Evolutionary conservation across 2,113 vertebrate species (phyloP), one percentile per base, ranked within the genome.

Genomic region (Phalacrocorax pelagicus): DNA sequence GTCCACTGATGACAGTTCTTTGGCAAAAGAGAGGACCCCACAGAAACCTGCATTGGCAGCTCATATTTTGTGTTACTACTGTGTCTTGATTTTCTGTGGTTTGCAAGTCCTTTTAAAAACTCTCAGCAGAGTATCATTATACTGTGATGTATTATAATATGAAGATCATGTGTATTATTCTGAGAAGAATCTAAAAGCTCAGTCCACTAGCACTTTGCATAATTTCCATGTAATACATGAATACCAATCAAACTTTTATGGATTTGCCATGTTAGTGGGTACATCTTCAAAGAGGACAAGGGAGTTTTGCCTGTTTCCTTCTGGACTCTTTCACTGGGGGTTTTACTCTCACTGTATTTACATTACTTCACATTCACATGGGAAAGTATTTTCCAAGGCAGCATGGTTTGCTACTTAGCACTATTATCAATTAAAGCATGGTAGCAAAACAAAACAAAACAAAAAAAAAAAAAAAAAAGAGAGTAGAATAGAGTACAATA

Each of bases 11-110:
- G 98, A 98, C 97, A 98, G 93, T 4, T 98, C 97, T 95, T 96
- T 98, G 98, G 97, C 97, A 92, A 97, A 79, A 79, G 20, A 42
- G 47, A 92, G 67, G 97, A 97, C 95, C 96, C 77, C 96, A 98
- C 97, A 98, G 96, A 97, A 97, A 74, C 54, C 55, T 83, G 59
- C 85, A 67, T 1, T 95, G 89, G 82, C 86, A 94, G 69, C 49
- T 71, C 55, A 18, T 62, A 30, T 85, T 94, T 89, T 93, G 84
- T 91, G 87, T 95, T 88, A 71, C 71, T 89, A 52, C 70, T 4
- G 6, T 65, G 69, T 75, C 93, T 93, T 11, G 5, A 59, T 88
- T 92, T 94, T 90, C 71, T 47, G 1, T 47, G 52, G 73, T 86
- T 79, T 87, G 46, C 44, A 91, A 81, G 65, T 69, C 22, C n/a